Evolutionary conservation across 2,888 invertebrate species (phyloP), one percentile per base, ranked within the genome.

Genomic region (Aphidius colemani): DNA sequence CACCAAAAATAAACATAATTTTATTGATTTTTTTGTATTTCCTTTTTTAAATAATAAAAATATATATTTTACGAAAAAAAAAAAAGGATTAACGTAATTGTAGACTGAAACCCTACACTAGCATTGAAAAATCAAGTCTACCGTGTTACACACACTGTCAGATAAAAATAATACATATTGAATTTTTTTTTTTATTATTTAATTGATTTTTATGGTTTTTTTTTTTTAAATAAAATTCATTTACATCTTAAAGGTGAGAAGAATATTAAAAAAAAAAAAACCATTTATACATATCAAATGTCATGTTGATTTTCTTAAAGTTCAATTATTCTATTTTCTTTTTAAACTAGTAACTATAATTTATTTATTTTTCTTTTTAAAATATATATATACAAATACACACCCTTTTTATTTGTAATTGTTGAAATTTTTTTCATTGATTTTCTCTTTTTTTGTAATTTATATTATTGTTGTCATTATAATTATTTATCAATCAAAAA

Each of bases 101-200:
- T 74, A 75, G 71, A 76, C 65, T 71, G 78, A 78, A 78, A 78
- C 78, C 78, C 64, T 78, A 78, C 68, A 74, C 69, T 68, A 43
- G 18, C 30, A 56, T 30, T 43, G 43, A n/a, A 39, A 43, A 44
- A n/a, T 30, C 30, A 30, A 30, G 30, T 30, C 30, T 30, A 30
- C 30, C 30, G 30, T 30, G 30, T 30, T 30, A 30, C 30, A 2
- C 13, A 30, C 30, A 30, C 30, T 30, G 30, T 30, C 30, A 30
- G 3, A 30, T 30, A 30, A 30, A 30, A 30, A 30, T 30, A 30
- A 30, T 30, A 3, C 30, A 30, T 30, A 30, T 30, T 30, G 30
- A 5, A 30, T 30, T 30, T 18, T 18, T 18, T 18, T 18, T 30
- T 5, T 30, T 30, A 30, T 30, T 30, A 30, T 30, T 30, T 30